Conservation (phyloP, 2,113 vertebrate genomes). For the Eptesicus fuscus region DNA sequence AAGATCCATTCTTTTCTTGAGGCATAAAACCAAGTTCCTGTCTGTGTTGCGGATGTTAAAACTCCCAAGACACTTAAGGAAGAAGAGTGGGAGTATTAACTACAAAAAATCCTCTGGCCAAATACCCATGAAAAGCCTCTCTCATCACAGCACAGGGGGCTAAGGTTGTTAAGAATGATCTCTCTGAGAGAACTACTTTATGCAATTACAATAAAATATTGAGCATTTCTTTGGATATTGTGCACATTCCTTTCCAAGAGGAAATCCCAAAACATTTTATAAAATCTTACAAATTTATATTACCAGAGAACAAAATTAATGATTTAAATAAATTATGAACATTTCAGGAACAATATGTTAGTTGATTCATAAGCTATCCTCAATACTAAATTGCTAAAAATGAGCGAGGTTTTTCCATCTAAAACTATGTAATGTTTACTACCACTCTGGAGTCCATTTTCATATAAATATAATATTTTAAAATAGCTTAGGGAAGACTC, state of each 20-base stretch:
- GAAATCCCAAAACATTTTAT: constrained; percentile 72
- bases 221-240: constrained; percentile 74
- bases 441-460: background rate
- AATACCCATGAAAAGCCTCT: constrained; percentile 81
- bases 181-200: constrained; percentile 80
- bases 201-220: constrained; percentile 82
- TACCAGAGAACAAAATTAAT: constrained; percentile 57
- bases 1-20: constrained; percentile 83
- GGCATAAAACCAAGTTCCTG: constrained; percentile 89
- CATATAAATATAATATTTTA: background rate
- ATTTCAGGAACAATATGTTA: constrained; percentile 57
- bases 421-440: constrained; percentile 11
- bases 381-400: constrained; percentile 21
- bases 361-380: constrained; percentile 46
- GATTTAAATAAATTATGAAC: constrained; percentile 61
- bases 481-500: background rate
- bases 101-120: constrained; percentile 79
- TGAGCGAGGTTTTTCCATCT: background rate
- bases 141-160: constrained; percentile 77
- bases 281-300: constrained; percentile 62
- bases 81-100: constrained; percentile 88
- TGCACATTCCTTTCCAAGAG: constrained; percentile 61
- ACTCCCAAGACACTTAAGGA: constrained; percentile 86
- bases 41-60: constrained; percentile 88
- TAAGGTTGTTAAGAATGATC: constrained; percentile 76